Percentiles rank a stretch among this genome's conserved stretches.
Evolutionary conservation across 2,113 vertebrate species (phyloP).

Genomic region (Pangasianodon hypophthalmus): DNA sequence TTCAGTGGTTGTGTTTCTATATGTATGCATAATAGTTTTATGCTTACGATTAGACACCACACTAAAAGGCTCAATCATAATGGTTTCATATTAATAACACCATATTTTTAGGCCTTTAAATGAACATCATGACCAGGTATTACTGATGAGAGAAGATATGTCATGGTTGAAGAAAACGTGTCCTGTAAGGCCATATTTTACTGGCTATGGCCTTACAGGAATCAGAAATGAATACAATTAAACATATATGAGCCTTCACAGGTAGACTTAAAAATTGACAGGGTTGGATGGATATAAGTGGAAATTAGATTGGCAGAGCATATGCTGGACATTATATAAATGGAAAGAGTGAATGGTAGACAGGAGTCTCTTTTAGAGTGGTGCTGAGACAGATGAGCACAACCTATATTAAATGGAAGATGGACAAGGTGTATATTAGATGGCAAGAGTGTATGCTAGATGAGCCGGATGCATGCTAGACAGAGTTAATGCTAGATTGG

Average conservation of each 20-base stretch:
- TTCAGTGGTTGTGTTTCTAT: background rate
- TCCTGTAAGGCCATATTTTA: background rate
- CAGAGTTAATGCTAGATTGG: conserved; percentile 3
- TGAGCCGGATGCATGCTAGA: conserved; percentile 9
- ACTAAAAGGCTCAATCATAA: background rate
- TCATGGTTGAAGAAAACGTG: background rate
- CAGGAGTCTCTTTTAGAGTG: background rate
- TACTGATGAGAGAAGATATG: background rate
- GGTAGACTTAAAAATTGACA: background rate
- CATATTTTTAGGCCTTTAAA: background rate
- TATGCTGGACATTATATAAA: background rate
- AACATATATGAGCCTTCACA: background rate
- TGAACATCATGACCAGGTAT: background rate
- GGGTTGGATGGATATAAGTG: background rate
- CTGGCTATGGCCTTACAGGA: background rate
- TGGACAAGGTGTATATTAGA: background rate
- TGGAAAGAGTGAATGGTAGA: background rate
- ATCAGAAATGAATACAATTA: background rate
- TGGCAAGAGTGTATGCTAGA: background rate
- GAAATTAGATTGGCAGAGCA: background rate
- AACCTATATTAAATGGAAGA: background rate
- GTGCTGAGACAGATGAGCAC: background rate
- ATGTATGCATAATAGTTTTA: background rate
- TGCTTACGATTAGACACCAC: background rate
- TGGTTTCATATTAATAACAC: background rate